Evolutionary conservation across 2,113 vertebrate species (phyloP).

Genomic region (Salvelinus fontinalis): DNA sequence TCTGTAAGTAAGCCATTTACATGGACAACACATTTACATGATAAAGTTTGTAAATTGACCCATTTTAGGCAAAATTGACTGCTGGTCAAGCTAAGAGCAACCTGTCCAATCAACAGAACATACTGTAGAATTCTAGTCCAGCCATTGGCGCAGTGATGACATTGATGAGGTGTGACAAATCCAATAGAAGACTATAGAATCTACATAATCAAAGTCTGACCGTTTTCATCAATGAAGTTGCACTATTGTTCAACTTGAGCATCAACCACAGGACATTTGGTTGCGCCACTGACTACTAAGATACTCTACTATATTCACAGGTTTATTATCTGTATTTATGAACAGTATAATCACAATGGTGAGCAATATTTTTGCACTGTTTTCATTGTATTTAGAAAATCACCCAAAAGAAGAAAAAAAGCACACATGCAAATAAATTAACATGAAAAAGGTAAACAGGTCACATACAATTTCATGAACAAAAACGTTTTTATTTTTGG

Average conservation of each 20-base stretch:
- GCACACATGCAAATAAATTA: slow-evolving; percentile 73
- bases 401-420: slow-evolving; percentile 37
- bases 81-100: slow-evolving; percentile 29
- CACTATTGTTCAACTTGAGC: slow-evolving; percentile 34
- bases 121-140: slow-evolving; percentile 25
- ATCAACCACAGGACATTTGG: slow-evolving; percentile 53
- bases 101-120: slow-evolving; percentile 36
- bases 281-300: slow-evolving; percentile 50
- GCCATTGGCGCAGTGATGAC: background rate
- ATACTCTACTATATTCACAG: slow-evolving; percentile 39
- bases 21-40: slow-evolving; percentile 44
- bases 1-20: slow-evolving; percentile 22
- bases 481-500: slow-evolving; percentile 52
- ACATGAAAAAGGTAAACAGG: slow-evolving; percentile 61
- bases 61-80: slow-evolving; percentile 11
- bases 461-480: slow-evolving; percentile 37
- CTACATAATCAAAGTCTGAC: slow-evolving; percentile 42
- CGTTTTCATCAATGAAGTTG: slow-evolving; percentile 14
- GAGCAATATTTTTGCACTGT: slow-evolving; percentile 8
- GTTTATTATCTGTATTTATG: slow-evolving; percentile 16
- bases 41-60: slow-evolving; percentile 41
- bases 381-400: slow-evolving; percentile 27
- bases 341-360: slow-evolving; percentile 47
- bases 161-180: background rate
- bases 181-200: slow-evolving; percentile 34